Percentiles rank a stretch among this genome's conserved stretches.
These are phyloP conservation scores for Antheraea yamamai DNA, from an alignment of 2,888 invertebrate genomes.

Conservation along the genomic window DNA sequence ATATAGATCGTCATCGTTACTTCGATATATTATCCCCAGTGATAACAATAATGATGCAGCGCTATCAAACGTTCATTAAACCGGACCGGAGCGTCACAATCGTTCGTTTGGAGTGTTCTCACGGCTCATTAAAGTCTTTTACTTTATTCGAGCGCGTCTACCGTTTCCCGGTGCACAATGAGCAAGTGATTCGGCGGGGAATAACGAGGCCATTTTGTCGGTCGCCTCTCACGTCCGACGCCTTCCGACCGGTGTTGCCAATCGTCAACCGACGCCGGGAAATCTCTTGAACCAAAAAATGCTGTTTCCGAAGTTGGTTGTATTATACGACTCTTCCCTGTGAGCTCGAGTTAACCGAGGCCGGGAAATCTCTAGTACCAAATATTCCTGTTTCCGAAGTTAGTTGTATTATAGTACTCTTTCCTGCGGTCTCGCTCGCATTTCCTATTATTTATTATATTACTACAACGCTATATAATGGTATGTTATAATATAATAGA, in stretches of 20 bases:
- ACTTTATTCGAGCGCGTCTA: slow-evolving; percentile 80
- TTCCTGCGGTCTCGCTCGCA: too few relatives aligned
- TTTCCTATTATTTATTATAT: too few relatives aligned
- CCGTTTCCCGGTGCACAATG: slow-evolving; percentile 81
- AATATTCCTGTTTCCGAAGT: too few relatives aligned
- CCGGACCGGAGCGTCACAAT: slow-evolving; percentile 63
- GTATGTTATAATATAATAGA: too few relatives aligned
- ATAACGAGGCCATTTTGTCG: slow-evolving; percentile 83
- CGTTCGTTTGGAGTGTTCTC: slow-evolving; percentile 80
- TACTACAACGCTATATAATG: too few relatives aligned
- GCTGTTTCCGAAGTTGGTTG: not conserved
- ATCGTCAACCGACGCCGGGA: not conserved
- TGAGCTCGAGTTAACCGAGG: too few relatives aligned
- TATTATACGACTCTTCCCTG: too few relatives aligned
- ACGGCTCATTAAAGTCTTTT: slow-evolving; percentile 82
- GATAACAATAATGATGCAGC: slow-evolving; percentile 54
- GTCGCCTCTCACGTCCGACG: slow-evolving; percentile 42
- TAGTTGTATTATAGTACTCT: too few relatives aligned
- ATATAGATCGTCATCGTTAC: not conserved
- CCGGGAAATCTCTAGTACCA: too few relatives aligned
- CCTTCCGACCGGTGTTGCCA: slow-evolving; percentile 5
- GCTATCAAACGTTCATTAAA: slow-evolving; percentile 78
- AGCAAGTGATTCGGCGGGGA: slow-evolving; percentile 82
- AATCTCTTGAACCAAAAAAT: not conserved
- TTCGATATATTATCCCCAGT: not conserved